phyloP scores from a whole-genome alignment of 2,888 invertebrate species.

The Mesorhabditis sp. region DNA sequence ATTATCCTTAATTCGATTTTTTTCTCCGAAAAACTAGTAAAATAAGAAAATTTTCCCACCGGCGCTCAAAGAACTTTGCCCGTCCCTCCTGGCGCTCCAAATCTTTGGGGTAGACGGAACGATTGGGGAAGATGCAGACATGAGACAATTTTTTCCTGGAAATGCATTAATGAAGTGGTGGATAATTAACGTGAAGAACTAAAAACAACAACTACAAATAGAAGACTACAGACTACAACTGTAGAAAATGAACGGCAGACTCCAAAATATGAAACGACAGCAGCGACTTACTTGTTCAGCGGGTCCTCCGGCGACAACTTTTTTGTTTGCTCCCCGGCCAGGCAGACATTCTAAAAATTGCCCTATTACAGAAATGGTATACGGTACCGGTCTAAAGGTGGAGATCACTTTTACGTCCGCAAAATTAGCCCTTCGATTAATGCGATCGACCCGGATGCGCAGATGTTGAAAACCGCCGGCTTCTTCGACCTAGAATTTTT shows the following conservation, averaged over 20 bases:
- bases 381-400: slow-evolving; percentile 20
- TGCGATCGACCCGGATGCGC: slow-evolving; percentile 16
- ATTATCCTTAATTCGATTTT: background rate
- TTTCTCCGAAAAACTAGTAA: background rate
- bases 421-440: slow-evolving; percentile 17
- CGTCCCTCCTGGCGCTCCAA: background rate
- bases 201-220: too few relatives aligned
- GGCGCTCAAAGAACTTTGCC: background rate
- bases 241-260: too few relatives aligned
- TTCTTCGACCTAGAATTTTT: too few relatives aligned
- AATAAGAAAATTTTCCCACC: background rate
- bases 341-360: background rate
- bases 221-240: too few relatives aligned
- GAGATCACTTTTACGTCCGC: slow-evolving; percentile 22
- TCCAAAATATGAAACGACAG: background rate
- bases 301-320: background rate
- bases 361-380: too few relatives aligned
- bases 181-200: too few relatives aligned
- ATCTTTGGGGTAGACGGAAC: background rate
- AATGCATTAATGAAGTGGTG: background rate
- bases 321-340: background rate
- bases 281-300: background rate
- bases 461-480: background rate
- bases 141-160: slow-evolving; percentile 1
- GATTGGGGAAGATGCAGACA: background rate